These are phyloP conservation scores for Cuculus canorus DNA, from an alignment of 2,797 vertebrate genomes.

Conservation along the genomic window DNA sequence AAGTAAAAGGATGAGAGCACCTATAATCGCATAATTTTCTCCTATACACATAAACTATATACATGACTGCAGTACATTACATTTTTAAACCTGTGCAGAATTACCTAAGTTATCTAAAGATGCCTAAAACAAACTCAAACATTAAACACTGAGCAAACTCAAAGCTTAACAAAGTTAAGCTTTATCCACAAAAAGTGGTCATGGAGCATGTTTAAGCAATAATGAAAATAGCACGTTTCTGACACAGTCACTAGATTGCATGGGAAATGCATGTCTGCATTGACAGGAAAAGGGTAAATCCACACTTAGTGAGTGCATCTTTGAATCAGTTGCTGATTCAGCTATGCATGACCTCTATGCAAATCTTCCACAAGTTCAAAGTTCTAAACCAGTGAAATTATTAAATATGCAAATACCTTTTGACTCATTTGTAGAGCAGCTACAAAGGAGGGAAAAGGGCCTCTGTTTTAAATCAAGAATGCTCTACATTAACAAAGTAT, in stretches of 20 bases:
- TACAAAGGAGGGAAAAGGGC: neutral
- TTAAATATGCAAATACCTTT: neutral
- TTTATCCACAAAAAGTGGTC: neutral
- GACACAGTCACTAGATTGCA: neutral
- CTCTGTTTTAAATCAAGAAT: neutral
- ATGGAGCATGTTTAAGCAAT: neutral
- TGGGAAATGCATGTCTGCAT: neutral
- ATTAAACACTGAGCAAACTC: too few relatives aligned
- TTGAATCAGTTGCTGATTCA: neutral
- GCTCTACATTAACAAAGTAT: neutral
- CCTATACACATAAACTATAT: neutral
- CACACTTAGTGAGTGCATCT: neutral
- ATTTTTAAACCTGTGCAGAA: neutral
- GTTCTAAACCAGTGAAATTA: neutral
- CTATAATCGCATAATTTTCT: neutral
- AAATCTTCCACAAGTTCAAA: neutral
- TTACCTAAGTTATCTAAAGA: neutral
- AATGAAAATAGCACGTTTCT: neutral
- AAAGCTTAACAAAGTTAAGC: neutral
- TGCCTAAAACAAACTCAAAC: neutral
- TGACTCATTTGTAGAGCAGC: neutral
- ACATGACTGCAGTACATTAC: neutral
- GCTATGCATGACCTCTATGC: neutral
- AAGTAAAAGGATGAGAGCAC: neutral
- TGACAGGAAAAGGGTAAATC: neutral